A percentile compares a stretch with the other conserved stretches of the same genome.
These are phyloP conservation scores for Erebia epiphron DNA, from an alignment of 2,888 invertebrate species.

Conservation along the genomic window DNA sequence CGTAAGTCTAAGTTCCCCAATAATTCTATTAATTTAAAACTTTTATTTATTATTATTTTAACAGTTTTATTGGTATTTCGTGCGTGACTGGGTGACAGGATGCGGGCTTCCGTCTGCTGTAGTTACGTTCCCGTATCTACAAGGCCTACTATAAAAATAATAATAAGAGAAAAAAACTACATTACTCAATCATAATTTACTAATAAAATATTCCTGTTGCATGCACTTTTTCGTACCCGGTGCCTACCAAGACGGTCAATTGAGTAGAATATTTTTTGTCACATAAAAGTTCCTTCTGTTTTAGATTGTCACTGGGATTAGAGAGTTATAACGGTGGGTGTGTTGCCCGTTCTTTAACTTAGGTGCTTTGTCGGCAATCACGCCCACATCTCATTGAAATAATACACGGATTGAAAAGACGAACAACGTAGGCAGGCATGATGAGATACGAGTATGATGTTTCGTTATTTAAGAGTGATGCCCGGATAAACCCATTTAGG, in stretches of 20 bases:
- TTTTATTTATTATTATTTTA: conserved; percentile 1
- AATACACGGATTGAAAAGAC: background rate
- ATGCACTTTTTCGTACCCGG: background rate
- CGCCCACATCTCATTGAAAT: conserved; percentile 7
- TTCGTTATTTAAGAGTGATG: background rate
- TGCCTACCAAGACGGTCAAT: background rate
- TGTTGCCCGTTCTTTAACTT: too few species aligned
- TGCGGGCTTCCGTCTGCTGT: conserved; percentile 34
- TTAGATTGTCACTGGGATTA: too few species aligned
- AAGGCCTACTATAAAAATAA: conserved; percentile 7
- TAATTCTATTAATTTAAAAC: conserved; percentile 14
- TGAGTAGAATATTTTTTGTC: too few species aligned
- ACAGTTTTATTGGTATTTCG: conserved; percentile 20
- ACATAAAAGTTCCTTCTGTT: too few species aligned
- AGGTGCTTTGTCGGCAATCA: background rate
- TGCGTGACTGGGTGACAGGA: conserved; percentile 27
- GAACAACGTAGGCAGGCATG: background rate
- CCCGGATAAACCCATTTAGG: background rate
- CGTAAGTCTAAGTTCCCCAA: background rate
- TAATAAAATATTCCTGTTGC: background rate
- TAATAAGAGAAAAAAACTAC: conserved; percentile 1
- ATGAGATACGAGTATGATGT: background rate
- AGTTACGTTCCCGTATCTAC: background rate
- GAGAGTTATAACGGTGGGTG: too few species aligned
- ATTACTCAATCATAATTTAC: background rate